Percentiles rank a stretch among this genome's conserved stretches.
Evolutionary conservation across 2,888 invertebrate species (phyloP).

Genomic region (Cephus nigrinus): DNA sequence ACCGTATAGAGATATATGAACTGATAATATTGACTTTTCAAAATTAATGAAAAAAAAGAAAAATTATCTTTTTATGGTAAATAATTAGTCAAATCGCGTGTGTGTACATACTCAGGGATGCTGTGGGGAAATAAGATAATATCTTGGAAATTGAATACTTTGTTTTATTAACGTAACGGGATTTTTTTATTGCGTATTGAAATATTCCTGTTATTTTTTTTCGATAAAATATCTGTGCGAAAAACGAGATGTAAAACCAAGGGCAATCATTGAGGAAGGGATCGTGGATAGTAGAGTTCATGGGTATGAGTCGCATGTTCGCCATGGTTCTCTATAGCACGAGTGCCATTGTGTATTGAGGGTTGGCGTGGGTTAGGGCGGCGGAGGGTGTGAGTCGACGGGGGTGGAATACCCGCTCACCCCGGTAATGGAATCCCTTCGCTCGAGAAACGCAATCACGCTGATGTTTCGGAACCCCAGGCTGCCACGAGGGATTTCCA

Average conservation of each 20-base stretch:
- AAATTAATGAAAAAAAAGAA: not conserved
- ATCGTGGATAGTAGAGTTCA: not conserved
- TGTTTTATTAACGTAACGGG: not conserved
- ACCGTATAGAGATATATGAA: not conserved
- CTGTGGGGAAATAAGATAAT: not conserved
- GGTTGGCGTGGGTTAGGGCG: constrained; percentile 19
- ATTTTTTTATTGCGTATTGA: not conserved
- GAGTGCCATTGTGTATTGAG: constrained; percentile 20
- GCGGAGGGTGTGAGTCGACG: constrained; percentile 37
- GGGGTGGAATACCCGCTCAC: constrained; percentile 41
- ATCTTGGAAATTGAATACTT: not conserved
- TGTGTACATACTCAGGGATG: not conserved
- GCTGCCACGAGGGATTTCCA: constrained; percentile 64
- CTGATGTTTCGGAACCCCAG: constrained; percentile 64
- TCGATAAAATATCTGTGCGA: not conserved
- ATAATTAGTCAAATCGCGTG: not conserved
- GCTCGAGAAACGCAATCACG: constrained; percentile 64
- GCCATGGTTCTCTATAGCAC: not conserved
- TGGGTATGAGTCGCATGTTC: not conserved
- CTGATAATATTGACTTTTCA: not conserved
- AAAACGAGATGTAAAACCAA: not conserved
- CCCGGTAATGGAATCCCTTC: constrained; percentile 64
- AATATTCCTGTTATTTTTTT: not conserved
- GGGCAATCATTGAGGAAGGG: not conserved
- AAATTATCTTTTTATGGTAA: not conserved